Base-by-base conservation (phyloP, 2,113 vertebrate genomes). In the Bambusicola thoracicus region DNA sequence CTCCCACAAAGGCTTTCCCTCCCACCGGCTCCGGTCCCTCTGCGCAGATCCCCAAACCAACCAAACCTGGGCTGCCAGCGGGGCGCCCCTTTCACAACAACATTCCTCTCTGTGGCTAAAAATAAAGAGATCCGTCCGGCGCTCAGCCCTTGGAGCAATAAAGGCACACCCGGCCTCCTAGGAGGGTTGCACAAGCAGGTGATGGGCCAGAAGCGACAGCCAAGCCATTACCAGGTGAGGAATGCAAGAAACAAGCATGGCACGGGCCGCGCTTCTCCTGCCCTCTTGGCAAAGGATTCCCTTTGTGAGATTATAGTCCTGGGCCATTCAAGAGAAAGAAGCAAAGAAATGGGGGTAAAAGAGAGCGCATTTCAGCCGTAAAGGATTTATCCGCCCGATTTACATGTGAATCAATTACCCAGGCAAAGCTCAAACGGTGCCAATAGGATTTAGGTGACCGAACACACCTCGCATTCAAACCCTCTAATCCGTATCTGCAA, bases 321-420 rank as follows among this genome's bases (percentile, higher is more conserved):
- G 11, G 46, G 80, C 79, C 65, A 46, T 67, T 82, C 76, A 44
- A 36, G 67, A 80, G 56, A 76, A 73, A 87, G 62, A 81, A 87
- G 48, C 68, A 79, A 92, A 92, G 66, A 41, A 65, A 94, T 83
- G 85, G 36, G 93, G 90, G 78, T 92, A 85, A 92, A 83, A 77
- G 85, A 40, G 51, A 75, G 80, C 55, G 49, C 77, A 88, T 94
- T 95, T 90, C 80, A 93, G 92, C 88, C 41, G 56, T 27, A 67
- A 77, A 48, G 82, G 93, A 94, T 94, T 95, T 96, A 90, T 78
- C 83, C 80, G 34, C 78, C 77, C 94, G 17, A 93, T 95, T 95
- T 95, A 80, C 87, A 90, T 92, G 89, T 85, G 94, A 95, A 95
- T 94, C 92, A 96, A 89, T 96, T 92, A 93, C 22, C 90, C 94